phyloP scores from a whole-genome alignment of 2,888 invertebrate species.

The Drosophila sordidapex region DNA sequence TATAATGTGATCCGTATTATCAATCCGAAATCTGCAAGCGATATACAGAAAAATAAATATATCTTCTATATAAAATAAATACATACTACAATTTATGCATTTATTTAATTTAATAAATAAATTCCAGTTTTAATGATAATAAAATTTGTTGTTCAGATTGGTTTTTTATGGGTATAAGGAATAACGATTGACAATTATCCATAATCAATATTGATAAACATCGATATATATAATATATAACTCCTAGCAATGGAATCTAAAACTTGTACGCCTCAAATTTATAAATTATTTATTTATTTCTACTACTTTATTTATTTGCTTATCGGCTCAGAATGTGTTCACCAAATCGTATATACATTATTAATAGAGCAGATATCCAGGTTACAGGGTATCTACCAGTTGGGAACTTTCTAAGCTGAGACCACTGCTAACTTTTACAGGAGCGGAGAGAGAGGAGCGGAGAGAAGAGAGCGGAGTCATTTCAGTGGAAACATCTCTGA shows the following conservation, averaged over 20 bases:
- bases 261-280: not conserved
- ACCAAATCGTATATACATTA: not conserved
- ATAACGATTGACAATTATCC: too few relatives aligned
- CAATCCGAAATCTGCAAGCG: conserved; percentile 92
- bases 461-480: not conserved
- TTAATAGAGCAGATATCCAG: not conserved
- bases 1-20: conserved; percentile 98
- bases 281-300: not conserved
- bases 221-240: not conserved
- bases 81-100: too few relatives aligned
- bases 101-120: too few relatives aligned
- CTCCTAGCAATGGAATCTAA: not conserved
- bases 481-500: not conserved
- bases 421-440: too few relatives aligned
- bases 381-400: not conserved
- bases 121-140: too few relatives aligned
- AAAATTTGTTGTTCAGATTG: not conserved
- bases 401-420: not conserved
- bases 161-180: too few relatives aligned
- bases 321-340: too few relatives aligned
- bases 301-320: not conserved
- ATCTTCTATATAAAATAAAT: not conserved
- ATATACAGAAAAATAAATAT: conserved; percentile 50
- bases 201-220: not conserved
- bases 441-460: too few relatives aligned